phyloP scores from a whole-genome alignment of 2,888 invertebrate species.

The Melanophora roralis region DNA sequence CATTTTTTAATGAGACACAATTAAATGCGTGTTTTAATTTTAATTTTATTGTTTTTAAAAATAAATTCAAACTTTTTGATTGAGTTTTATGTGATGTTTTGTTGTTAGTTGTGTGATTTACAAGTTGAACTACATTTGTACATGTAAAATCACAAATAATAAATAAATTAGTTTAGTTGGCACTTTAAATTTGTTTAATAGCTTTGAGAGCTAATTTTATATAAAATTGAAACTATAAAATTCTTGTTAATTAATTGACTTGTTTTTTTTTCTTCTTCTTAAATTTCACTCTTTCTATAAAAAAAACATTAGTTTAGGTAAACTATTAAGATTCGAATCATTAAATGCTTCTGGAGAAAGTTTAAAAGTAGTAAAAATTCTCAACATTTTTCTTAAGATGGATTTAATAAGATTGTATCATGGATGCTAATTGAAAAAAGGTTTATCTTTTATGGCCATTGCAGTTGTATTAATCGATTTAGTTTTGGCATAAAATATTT shows the following conservation, averaged over 20 bases:
- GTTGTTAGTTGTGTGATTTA: constrained; percentile 21
- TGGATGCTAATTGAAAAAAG: too few relatives aligned
- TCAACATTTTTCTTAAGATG: neutral
- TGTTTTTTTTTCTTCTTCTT: neutral
- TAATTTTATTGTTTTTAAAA: constrained; percentile 20
- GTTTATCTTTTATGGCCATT: too few relatives aligned
- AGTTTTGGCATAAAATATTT: too few relatives aligned
- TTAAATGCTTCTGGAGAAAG: constrained; percentile 42
- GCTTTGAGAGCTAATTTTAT: neutral
- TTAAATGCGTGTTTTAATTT: constrained; percentile 52
- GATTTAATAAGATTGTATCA: too few relatives aligned
- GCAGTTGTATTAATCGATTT: too few relatives aligned
- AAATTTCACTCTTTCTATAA: neutral
- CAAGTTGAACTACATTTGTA: neutral
- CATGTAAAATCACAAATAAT: constrained; percentile 9
- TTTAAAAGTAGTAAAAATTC: neutral
- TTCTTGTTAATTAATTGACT: constrained; percentile 21
- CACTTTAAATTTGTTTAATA: constrained; percentile 24
- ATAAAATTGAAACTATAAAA: constrained; percentile 14
- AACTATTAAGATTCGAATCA: constrained; percentile 20
- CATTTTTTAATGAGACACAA: constrained; percentile 37
- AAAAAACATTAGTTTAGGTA: constrained; percentile 2
- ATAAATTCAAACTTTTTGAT: constrained; percentile 3
- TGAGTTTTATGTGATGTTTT: constrained; percentile 33
- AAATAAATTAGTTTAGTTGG: constrained; percentile 35